Base-by-base conservation (phyloP, 2,797 vertebrate species). In the Girardinus metallicus region DNA sequence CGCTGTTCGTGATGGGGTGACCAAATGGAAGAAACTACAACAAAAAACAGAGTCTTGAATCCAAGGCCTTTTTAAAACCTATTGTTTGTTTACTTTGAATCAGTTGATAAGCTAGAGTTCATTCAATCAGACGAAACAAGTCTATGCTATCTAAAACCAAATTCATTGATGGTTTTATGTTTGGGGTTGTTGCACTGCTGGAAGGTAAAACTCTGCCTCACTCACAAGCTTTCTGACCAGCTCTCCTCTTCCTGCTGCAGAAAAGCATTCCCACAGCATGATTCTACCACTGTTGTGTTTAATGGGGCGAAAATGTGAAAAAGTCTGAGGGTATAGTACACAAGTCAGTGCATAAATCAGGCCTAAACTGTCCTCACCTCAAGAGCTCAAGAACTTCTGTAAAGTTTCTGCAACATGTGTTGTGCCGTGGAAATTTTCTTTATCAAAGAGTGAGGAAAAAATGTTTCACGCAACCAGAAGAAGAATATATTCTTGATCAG, bases 361-460 rank as follows among this genome's bases (percentile, higher is more conserved):
- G 78, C 60, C 13, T 68, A 83, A 80, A 49, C 39, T 66, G 44
- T 21, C 34, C 74, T 55, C 62, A 84, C 80, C 79, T 26, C 36
- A 81, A 77, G 83, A 89, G 76, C 76, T 84, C 73, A 83, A 87
- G 51, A 85, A 41, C 66, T 49, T 81, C 72, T 83, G 80, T 79
- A 78, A 86, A 77, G 64, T 34, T 62, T 83, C 34, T 5, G 57
- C 75, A 41, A 49, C 73, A 73, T 68, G 36, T 68, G 64, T 53
- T 47, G 46, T 47, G 46, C 18, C 16, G 15, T 47, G 15, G 46
- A 46, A 46, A 46, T 46, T 46, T 46, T 46, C 44, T 13, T 46
- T 46, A 46, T 46, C 15, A 47, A 47, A 47, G 46, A 47, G 46
- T 47, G 46, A 47, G 46, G 15, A 46, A 47, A 18, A 47, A 47